Conservation (phyloP, 1,140 invertebrate species). For the Pseudomyrmex pallidus region DNA sequence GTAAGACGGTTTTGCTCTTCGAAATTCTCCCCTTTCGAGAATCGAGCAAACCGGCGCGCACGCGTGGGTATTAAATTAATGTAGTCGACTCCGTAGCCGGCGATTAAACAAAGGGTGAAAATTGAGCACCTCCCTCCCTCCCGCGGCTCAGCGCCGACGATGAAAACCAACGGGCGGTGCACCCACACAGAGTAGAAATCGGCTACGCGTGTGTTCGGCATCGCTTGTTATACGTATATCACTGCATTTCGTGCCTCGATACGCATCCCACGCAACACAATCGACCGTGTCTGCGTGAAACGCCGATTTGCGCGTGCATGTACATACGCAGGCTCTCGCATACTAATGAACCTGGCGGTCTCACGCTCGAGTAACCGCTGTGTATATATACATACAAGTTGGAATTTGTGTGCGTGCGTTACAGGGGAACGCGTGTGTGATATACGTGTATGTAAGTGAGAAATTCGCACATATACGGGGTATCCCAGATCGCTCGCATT, state of each 20-base stretch:
- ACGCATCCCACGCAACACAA: slow-evolving; percentile 62
- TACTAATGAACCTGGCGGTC: background rate
- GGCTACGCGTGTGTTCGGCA: background rate
- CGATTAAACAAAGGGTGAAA: slow-evolving; percentile 85
- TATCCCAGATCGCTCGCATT: background rate
- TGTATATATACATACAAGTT: background rate
- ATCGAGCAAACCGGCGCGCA: slow-evolving; percentile 59
- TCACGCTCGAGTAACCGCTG: slow-evolving; percentile 48
- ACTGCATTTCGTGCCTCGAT: slow-evolving; percentile 43
- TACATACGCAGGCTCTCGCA: background rate
- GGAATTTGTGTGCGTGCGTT: background rate
- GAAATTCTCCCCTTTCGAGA: slow-evolving; percentile 31
- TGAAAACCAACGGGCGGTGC: slow-evolving; percentile 28
- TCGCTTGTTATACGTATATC: background rate
- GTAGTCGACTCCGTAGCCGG: slow-evolving; percentile 80
- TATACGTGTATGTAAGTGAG: background rate
- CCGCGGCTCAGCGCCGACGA: slow-evolving; percentile 43
- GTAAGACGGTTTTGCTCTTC: slow-evolving; percentile 52
- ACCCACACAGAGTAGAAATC: slow-evolving; percentile 7
- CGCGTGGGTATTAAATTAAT: slow-evolving; percentile 83
- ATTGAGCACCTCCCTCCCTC: slow-evolving; percentile 75
- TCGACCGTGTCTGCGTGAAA: slow-evolving; percentile 46
- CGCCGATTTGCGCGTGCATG: slow-evolving; percentile 45
- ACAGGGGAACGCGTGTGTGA: background rate
- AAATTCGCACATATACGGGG: background rate